A percentile compares a stretch with the other conserved stretches of the same genome.
Conservation (phyloP, 2,797 vertebrate genomes). For the Chaenodraco wilsoni region DNA sequence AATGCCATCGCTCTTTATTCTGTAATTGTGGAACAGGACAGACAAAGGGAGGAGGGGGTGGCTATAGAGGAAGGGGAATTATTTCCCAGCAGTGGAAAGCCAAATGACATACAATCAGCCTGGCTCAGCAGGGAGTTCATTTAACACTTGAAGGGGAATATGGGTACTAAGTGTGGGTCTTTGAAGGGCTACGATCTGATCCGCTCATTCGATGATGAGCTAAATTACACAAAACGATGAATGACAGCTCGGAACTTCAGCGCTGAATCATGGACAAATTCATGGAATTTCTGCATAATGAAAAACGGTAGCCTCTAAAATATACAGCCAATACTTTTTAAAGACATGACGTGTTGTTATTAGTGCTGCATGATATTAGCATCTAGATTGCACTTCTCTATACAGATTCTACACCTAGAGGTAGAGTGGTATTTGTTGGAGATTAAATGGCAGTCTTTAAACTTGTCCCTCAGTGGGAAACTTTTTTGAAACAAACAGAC, state of each 20-base stretch:
- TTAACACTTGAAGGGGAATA: slow-evolving; percentile 71
- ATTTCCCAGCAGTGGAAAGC: slow-evolving; percentile 55
- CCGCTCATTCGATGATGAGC: slow-evolving; percentile 65
- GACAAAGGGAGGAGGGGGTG: slow-evolving; percentile 58
- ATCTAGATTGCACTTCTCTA: not conserved
- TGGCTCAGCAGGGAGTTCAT: slow-evolving; percentile 70
- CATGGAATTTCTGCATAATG: slow-evolving; percentile 4
- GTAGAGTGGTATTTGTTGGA: not conserved
- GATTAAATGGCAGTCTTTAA: not conserved
- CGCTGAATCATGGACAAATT: slow-evolving; percentile 5
- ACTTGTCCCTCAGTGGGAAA: not conserved
- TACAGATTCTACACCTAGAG: not conserved
- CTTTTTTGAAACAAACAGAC: not conserved
- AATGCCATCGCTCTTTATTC: slow-evolving; percentile 83
- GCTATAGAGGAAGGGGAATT: slow-evolving; percentile 39
- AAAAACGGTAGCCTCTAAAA: slow-evolving; percentile 30
- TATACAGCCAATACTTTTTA: not conserved
- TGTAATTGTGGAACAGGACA: slow-evolving; percentile 63
- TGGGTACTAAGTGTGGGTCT: slow-evolving; percentile 64
- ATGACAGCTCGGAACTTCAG: slow-evolving; percentile 51
- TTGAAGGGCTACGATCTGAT: slow-evolving; percentile 63
- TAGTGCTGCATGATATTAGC: slow-evolving; percentile 1
- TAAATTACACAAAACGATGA: slow-evolving; percentile 71
- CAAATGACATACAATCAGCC: slow-evolving; percentile 74
- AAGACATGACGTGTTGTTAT: not conserved